Evolutionary conservation across 1,140 invertebrate species (phyloP).

Genomic region (Propsilocerus akamusi): DNA sequence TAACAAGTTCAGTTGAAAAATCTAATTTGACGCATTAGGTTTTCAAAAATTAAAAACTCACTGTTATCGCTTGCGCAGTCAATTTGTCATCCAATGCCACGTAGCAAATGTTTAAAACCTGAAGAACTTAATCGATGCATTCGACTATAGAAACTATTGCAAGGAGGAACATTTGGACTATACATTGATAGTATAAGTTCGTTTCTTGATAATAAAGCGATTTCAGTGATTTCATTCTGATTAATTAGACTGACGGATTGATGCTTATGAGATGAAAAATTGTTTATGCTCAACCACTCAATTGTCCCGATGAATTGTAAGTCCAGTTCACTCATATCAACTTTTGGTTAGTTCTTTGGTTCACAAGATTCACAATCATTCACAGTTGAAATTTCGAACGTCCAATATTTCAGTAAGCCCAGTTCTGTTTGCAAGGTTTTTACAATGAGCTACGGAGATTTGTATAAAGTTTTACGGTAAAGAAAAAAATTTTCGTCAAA

Average conservation of each 20-base stretch:
- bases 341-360: slow-evolving; percentile 12
- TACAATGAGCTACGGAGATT: slow-evolving; percentile 60
- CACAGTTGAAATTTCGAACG: slow-evolving; percentile 77
- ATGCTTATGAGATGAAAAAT: slow-evolving; percentile 80
- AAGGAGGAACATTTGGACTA: slow-evolving; percentile 78
- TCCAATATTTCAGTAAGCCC: slow-evolving; percentile 73
- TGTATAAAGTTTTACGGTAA: slow-evolving; percentile 37
- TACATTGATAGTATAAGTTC: too few relatives aligned
- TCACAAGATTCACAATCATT: slow-evolving; percentile 77
- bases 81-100: slow-evolving; percentile 15
- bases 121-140: slow-evolving; percentile 29
- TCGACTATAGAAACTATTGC: slow-evolving; percentile 49
- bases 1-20: slow-evolving; percentile 63
- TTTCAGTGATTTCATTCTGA: too few relatives aligned
- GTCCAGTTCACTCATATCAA: slow-evolving; percentile 16
- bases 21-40: too few relatives aligned
- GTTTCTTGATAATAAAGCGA: too few relatives aligned
- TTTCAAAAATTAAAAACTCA: too few relatives aligned
- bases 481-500: too few relatives aligned
- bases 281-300: slow-evolving; percentile 82
- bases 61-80: slow-evolving; percentile 16
- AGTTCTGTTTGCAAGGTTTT: slow-evolving; percentile 69
- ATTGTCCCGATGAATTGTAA: slow-evolving; percentile 92
- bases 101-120: slow-evolving; percentile 16
- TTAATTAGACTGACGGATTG: too few relatives aligned